Base-by-base conservation (phyloP, 2,113 vertebrate species). In the Mystacornis crossleyi region DNA sequence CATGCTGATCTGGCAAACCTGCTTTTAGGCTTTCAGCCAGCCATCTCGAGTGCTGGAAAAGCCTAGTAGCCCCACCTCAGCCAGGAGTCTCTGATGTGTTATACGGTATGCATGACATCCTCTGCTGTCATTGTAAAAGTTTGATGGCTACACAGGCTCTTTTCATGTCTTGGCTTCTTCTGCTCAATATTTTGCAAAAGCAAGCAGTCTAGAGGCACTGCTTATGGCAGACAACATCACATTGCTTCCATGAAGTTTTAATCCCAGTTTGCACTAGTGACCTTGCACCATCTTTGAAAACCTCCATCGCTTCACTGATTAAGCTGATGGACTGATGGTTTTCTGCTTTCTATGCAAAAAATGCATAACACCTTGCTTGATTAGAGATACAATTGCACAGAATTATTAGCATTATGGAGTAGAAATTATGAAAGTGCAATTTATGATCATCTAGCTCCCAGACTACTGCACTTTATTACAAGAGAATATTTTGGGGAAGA, bases 401-500 rank as follows among this genome's bases (percentile, higher is more conserved):
- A 88, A 93, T 96, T 96, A 96, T 93, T 94, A 96, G 45, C 71
- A 70, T 95, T 92, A 86, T 83, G 75, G 67, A 55, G 81, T 36
- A 91, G 87, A 96, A 94, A 92, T 93, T 4, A 97, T 64, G 55
- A 64, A 96, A 86, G 54, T 60, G 71, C 71, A 77, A 72, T 90
- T 96, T 94, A 81, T 90, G 81, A 91, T 94, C 43, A 8, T 79
- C 79, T 90, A 71, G 38, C 60, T 96, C 21, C 28, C 47, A 96
- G 81, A 67, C 67, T 91, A 82, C 16, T 74, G 47, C 66, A 60
- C 36, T 95, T 66, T 82, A 78, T 54, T 86, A 73, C 83, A 80
- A 83, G 18, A 55, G 50, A 86, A 77, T 64, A 90, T 90, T 90
- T 86, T 62, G 38, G 40, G 67, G 25, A 62, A 66, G 64, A 82